These are phyloP conservation scores for Hemibagrus wyckioides DNA, from an alignment of 2,113 vertebrate species.

Conservation along the genomic window DNA sequence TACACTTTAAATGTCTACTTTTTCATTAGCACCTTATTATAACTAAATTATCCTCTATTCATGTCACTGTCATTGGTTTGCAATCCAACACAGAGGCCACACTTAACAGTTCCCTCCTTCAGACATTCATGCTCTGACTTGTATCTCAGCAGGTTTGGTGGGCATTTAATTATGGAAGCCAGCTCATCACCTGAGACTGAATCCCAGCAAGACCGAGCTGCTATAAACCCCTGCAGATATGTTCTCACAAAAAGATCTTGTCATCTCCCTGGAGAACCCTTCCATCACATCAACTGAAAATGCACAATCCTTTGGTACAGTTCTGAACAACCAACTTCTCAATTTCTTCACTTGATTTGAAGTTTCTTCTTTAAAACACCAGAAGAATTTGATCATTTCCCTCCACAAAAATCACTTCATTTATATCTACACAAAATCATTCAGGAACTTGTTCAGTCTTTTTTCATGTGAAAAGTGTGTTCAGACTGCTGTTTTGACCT, in stretches of 20 bases:
- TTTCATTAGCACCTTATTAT: background rate
- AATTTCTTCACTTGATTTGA: background rate
- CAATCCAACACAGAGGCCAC: background rate
- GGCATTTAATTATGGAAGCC: background rate
- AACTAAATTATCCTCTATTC: background rate
- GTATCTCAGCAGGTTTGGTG: background rate
- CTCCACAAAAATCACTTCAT: background rate
- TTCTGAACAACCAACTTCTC: background rate
- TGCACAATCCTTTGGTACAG: background rate
- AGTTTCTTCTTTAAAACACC: background rate
- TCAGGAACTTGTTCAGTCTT: background rate
- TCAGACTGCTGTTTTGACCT: background rate
- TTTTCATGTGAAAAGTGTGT: background rate
- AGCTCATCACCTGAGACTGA: background rate
- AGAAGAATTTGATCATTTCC: background rate
- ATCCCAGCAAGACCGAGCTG: background rate
- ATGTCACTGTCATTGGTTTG: background rate
- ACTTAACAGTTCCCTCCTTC: background rate
- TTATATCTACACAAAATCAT: background rate
- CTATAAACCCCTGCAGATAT: background rate
- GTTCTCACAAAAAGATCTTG: background rate
- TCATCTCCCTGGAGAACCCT: background rate
- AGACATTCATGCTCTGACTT: background rate
- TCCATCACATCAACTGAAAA: background rate
- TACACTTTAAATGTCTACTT: background rate